Evolutionary conservation across 2,113 vertebrate genomes (phyloP).

Genomic region (Theropithecus gelada): DNA sequence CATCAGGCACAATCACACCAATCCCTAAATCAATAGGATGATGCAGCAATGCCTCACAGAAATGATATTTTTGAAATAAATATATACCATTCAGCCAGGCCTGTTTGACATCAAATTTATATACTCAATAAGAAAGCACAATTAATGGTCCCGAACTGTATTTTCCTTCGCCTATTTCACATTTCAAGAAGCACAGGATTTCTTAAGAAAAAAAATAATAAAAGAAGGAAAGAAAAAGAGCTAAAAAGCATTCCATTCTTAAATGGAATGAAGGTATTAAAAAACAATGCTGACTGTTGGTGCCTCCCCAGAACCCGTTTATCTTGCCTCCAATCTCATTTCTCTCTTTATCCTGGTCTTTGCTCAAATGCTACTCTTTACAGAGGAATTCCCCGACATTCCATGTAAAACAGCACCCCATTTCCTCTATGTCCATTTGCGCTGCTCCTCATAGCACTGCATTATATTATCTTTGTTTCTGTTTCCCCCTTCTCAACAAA

Average conservation of each 20-base stretch:
- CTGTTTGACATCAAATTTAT: conserved; percentile 87
- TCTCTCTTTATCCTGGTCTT: conserved; percentile 28
- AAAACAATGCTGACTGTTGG: conserved; percentile 50
- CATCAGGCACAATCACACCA: conserved; percentile 87
- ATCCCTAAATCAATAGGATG: conserved; percentile 88
- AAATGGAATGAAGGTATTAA: conserved; percentile 78
- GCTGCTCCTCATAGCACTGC: background rate
- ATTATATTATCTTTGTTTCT: background rate
- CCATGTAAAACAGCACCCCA: background rate
- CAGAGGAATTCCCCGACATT: background rate
- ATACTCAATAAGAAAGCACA: conserved; percentile 87
- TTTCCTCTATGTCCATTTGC: background rate
- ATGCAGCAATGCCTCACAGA: conserved; percentile 84
- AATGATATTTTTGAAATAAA: conserved; percentile 88
- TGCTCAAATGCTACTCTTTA: background rate
- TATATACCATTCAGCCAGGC: conserved; percentile 83
- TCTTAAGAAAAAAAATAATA: conserved; percentile 63
- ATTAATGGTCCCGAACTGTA: conserved; percentile 85
- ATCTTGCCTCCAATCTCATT: conserved; percentile 49
- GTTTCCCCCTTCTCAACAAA: fast-evolving
- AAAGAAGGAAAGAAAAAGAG: conserved; percentile 64
- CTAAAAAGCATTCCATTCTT: conserved; percentile 73
- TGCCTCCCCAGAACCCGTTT: background rate
- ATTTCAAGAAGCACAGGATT: conserved; percentile 77
- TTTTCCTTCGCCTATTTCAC: conserved; percentile 85